Base-by-base conservation (phyloP, 2,888 invertebrate species). In the Coenonympha arcania region DNA sequence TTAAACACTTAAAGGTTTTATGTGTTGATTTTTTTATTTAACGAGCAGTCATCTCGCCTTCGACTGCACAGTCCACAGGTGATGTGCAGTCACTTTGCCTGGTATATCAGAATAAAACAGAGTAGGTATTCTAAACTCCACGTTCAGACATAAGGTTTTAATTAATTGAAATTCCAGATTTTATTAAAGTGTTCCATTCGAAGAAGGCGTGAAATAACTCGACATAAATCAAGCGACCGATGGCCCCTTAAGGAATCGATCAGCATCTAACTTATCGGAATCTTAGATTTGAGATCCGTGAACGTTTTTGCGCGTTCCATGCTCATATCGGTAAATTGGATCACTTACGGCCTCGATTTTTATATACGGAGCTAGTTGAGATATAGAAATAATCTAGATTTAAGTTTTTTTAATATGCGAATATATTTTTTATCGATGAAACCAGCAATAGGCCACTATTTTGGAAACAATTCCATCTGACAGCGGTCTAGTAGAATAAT, bases 301-400 rank as follows among this genome's bases (percentile, higher is more conserved):
- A 36, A 20, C 20, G 19, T 36, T 36, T 36, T 36, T 36, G 19
- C 36, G 36, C 36, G 20, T 36, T 36, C 19, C 19, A 11, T 20
- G 11, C 36, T 36, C 36, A 19, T 20, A 36, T 36, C 36, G 11
- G 20, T n/a, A 36, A 36, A 36, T 36, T 36, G 36, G 20, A 36
- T 36, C 36, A 19, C n/a, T 36, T 20, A 11, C 16, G n/a, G 9
- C 4, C n/a, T 18, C 9, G 31, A 36, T 36, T 20, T 36, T 19
- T 36, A 11, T 36, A 19, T 19, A 5, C 6, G 19, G 36, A 11
- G 19, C 36, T 11, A 36, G 6, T 36, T 5, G 36, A 19, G 16
- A 31, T 13, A 13, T 31, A 31, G 6, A 31, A 15, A 31, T 15
- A 6, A 31, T 13, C 13, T 15, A 6, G 28, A 28, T 28, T 28